Percentiles rank a stretch among this genome's conserved stretches.
Conservation (phyloP, 2,113 vertebrate genomes). For the Erythrolamprus reginae region DNA sequence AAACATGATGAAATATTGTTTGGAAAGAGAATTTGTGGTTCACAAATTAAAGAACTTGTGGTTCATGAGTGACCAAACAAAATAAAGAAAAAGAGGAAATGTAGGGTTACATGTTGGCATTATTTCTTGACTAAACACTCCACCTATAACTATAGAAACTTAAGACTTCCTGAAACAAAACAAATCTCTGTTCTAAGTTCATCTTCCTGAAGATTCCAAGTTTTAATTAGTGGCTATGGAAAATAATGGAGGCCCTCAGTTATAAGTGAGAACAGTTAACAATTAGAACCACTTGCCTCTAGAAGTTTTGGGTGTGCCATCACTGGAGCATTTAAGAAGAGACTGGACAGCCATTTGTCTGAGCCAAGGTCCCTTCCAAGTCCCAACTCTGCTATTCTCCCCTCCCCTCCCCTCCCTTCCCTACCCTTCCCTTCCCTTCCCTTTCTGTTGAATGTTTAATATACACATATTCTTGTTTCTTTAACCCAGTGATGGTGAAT, state of each 20-base stretch:
- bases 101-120: background rate
- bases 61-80: background rate
- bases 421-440: too few species aligned
- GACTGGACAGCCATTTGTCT: too few species aligned
- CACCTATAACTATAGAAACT: background rate
- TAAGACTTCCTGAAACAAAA: background rate
- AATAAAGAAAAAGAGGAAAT: background rate
- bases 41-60: background rate
- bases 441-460: background rate
- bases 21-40: conserved; percentile 21
- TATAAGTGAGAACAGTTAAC: too few species aligned
- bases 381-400: too few species aligned
- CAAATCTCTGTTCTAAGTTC: background rate
- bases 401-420: too few species aligned
- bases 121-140: background rate
- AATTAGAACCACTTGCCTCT: too few species aligned
- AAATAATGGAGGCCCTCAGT: background rate
- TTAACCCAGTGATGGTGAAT: too few species aligned
- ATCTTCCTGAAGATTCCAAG: background rate
- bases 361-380: too few species aligned
- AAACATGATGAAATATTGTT: conserved; percentile 4
- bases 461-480: background rate
- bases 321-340: too few species aligned
- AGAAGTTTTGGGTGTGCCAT: too few species aligned
- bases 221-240: background rate